These are phyloP conservation scores for Oegoconia quadripuncta DNA, from an alignment of 2,888 invertebrate species.

Conservation along the genomic window DNA sequence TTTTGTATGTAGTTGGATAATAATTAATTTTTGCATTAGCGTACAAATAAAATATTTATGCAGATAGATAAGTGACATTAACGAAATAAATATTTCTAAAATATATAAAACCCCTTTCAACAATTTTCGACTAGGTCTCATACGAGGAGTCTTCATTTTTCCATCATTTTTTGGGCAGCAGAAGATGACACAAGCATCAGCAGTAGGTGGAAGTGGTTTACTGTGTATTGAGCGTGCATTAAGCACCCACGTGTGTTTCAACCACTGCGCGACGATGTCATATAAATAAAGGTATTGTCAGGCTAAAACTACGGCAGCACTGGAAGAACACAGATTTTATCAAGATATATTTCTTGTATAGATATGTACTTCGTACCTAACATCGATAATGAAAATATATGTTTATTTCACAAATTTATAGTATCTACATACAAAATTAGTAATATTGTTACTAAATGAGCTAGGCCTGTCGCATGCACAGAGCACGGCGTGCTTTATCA, in stretches of 20 bases:
- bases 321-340: conserved; percentile 72
- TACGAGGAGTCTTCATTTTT: too few relatives aligned
- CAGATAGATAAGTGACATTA: too few relatives aligned
- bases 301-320: conserved; percentile 54
- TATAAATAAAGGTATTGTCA: conserved; percentile 49
- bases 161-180: too few relatives aligned
- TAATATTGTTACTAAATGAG: conserved; percentile 16
- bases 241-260: neutral
- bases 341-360: conserved; percentile 43
- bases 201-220: too few relatives aligned
- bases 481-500: too few relatives aligned
- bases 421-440: conserved; percentile 19
- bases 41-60: too few relatives aligned
- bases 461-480: conserved; percentile 25
- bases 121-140: too few relatives aligned
- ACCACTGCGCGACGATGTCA: neutral
- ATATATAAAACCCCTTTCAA: too few relatives aligned
- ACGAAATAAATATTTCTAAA: too few relatives aligned
- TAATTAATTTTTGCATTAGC: too few relatives aligned
- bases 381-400: conserved; percentile 52
- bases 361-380: conserved; percentile 68
- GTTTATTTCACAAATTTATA: conserved; percentile 37
- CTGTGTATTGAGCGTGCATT: neutral
- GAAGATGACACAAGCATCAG: too few relatives aligned
- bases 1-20: too few relatives aligned